Base-by-base conservation (phyloP, 1,140 invertebrate genomes). In the Meloidogyne floridensis region DNA sequence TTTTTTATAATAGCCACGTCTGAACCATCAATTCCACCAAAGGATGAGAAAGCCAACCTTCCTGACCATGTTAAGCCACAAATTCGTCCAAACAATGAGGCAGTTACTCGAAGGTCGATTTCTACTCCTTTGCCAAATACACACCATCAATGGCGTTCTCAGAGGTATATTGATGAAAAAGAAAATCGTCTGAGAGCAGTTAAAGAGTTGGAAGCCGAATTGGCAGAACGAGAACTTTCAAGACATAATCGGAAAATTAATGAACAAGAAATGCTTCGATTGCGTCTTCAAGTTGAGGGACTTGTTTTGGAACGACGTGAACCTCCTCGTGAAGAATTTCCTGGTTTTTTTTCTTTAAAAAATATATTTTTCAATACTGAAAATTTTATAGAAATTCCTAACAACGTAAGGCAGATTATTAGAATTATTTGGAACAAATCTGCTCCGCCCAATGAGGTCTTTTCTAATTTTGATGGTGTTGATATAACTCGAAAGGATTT, bases 401-500 rank as follows among this genome's bases (percentile, higher is more conserved):
- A 72, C 11, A 78, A 84, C n/a, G 85, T 81, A 0, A 71, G 56
- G 15, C 11, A 74, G 3, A 11, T 89, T 1, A 69, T 86, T 42
- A 69, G 80, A n/a, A 75, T 42, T n/a, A 84, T 83, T 53, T 88
- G 87, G 87, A 73, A 86, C 13, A 20, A 47, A 2, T 43, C 73
- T 13, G 72, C 15, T 6, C 13, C 53, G 3, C 32, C 71, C 15
- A 74, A 74, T 20, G 87, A 87, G 72, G 79, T 88, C 0, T 88
- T 87, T 71, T 72, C 53, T 11, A 83, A 85, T 18, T 84, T 73
- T 5, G 84, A 83, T 74, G 76, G 72, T 2, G 78, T 73, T 5
- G 72, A 86, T 43, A 89, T 87, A 15, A 77, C 54, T 54, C 72
- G 85, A 9, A 86, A 87, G 70, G 96, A 98, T 90, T 92, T 98